Evolutionary conservation across 1,140 invertebrate genomes (phyloP).

Genomic region (Hesperophylax magnus): DNA sequence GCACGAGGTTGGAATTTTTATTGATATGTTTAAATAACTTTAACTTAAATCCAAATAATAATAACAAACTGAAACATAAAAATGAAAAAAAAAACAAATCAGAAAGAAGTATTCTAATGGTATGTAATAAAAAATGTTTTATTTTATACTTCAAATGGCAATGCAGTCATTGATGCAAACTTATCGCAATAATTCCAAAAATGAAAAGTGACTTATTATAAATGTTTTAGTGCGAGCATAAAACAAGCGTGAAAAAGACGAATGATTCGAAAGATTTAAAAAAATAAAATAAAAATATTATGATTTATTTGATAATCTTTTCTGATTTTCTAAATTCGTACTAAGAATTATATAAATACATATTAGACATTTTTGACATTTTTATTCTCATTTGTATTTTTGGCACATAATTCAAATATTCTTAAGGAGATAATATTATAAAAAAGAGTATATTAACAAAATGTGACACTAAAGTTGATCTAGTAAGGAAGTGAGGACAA

Average conservation of each 20-base stretch:
- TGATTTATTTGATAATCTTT: background rate
- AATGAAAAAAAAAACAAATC: too few relatives aligned
- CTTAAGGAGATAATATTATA: constrained; percentile 40
- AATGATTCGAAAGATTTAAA: constrained; percentile 21
- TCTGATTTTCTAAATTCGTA: constrained; percentile 21
- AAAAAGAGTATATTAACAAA: constrained; percentile 32
- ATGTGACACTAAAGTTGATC: constrained; percentile 40
- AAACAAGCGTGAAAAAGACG: background rate
- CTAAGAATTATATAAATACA: constrained; percentile 34
- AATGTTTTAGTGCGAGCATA: too few relatives aligned
- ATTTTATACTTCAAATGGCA: too few relatives aligned
- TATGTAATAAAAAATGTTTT: too few relatives aligned
- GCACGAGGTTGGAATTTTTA: background rate
- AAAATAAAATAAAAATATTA: constrained; percentile 7
- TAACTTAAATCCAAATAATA: too few relatives aligned
- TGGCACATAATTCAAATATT: constrained; percentile 48
- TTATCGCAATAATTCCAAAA: too few relatives aligned
- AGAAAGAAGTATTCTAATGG: too few relatives aligned
- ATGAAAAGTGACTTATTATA: too few relatives aligned
- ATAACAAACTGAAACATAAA: too few relatives aligned
- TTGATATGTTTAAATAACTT: too few relatives aligned
- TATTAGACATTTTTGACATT: constrained; percentile 40
- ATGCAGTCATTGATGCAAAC: too few relatives aligned
- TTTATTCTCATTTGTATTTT: constrained; percentile 49
- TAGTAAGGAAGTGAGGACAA: constrained; percentile 42